These are phyloP conservation scores for Enteromius trimaculatus DNA, from an alignment of 2,797 vertebrate genomes.

Conservation along the genomic window DNA sequence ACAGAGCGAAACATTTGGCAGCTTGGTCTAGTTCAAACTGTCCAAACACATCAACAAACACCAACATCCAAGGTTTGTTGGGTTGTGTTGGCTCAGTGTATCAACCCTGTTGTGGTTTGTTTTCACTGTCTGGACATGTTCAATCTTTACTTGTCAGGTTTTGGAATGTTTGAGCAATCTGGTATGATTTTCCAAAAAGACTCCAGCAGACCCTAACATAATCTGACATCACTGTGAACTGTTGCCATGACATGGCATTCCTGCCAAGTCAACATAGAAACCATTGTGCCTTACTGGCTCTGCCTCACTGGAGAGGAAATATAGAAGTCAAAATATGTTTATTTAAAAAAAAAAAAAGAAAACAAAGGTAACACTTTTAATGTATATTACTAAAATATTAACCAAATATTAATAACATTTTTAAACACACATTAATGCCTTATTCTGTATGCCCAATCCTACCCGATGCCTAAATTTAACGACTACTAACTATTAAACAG, in stretches of 20 bases:
- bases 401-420: no score
- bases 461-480: no score
- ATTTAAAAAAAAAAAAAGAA: not conserved
- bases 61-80: not conserved
- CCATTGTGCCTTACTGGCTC: conserved; percentile 9
- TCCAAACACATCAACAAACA: not conserved
- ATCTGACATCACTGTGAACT: conserved; percentile 11
- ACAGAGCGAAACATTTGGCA: not conserved
- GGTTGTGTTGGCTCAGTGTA: not conserved
- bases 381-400: no score
- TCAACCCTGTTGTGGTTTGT: not conserved
- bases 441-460: no score
- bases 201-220: conserved; percentile 1
- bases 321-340: not conserved
- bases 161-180: conserved; percentile 13
- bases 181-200: conserved; percentile 10
- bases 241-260: not conserved
- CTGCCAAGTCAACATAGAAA: conserved; percentile 7
- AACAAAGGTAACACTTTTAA: no score
- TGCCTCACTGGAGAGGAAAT: not conserved
- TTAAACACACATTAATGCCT: no score
- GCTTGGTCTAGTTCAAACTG: not conserved
- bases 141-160: not conserved
- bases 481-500: no score
- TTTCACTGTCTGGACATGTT: conserved; percentile 11